phyloP scores from a whole-genome alignment of 2,888 invertebrate genomes.

The Drosophila mimica region DNA sequence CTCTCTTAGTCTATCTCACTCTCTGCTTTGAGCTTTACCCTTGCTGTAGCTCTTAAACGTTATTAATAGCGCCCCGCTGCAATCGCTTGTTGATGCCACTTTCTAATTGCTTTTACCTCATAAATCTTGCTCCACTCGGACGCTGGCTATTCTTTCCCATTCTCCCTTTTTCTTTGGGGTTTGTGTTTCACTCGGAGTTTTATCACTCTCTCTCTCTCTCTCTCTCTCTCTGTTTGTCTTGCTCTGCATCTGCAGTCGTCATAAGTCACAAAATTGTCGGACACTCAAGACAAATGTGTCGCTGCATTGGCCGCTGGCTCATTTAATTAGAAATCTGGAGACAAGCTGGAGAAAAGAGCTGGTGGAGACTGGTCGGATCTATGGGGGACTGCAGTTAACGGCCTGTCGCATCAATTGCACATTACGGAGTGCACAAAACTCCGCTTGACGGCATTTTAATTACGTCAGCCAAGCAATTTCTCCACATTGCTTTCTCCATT shows the following conservation, averaged over 20 bases:
- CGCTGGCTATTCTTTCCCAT: constrained; percentile 16
- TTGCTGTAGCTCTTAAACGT: constrained; percentile 37
- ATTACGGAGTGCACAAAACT: constrained; percentile 61
- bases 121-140: constrained; percentile 62
- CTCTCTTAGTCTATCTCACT: neutral
- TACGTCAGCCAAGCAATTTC: constrained; percentile 66
- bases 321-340: constrained; percentile 74
- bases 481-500: constrained; percentile 1
- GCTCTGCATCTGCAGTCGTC: constrained; percentile 66
- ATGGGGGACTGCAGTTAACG: constrained; percentile 64
- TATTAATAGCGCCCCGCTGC: constrained; percentile 67
- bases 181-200: constrained; percentile 13
- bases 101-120: constrained; percentile 79
- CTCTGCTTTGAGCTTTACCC: constrained; percentile 2
- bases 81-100: constrained; percentile 74
- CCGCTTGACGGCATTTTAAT: constrained; percentile 75
- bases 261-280: constrained; percentile 77
- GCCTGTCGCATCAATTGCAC: constrained; percentile 75
- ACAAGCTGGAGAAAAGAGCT: constrained; percentile 18
- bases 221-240: neutral
- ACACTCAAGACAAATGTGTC: constrained; percentile 77
- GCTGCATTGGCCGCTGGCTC: constrained; percentile 67
- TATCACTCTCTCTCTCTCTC: constrained; percentile 26
- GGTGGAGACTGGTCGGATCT: constrained; percentile 8
- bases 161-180: neutral